Evolutionary conservation across 1,140 invertebrate genomes (phyloP).

Genomic region (Centruroides sculpturatus): DNA sequence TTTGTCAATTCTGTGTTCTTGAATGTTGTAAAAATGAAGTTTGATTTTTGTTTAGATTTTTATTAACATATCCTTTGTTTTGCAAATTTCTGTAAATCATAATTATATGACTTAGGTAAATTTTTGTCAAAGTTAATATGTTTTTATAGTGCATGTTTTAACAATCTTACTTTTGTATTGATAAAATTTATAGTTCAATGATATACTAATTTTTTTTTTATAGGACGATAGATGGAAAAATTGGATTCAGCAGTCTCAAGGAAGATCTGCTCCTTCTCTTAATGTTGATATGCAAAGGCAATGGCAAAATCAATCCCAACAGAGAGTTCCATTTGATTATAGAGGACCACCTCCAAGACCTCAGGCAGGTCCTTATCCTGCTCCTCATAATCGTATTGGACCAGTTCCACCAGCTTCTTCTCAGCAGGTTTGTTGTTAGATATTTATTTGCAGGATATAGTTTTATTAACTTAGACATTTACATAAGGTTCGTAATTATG

Average conservation of each 20-base stretch:
- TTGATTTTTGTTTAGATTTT: too few relatives aligned
- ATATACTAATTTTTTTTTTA: neutral
- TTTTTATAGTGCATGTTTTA: too few relatives aligned
- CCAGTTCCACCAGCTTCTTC: neutral
- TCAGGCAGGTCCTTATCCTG: conserved; percentile 12
- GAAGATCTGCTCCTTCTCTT: conserved; percentile 4
- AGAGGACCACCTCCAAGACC: conserved; percentile 14
- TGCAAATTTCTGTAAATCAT: too few relatives aligned
- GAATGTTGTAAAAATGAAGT: too few relatives aligned
- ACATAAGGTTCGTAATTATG: too few relatives aligned
- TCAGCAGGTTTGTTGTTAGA: conserved; percentile 4
- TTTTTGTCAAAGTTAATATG: too few relatives aligned
- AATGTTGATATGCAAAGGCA: conserved; percentile 10
- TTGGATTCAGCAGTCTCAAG: conserved; percentile 11
- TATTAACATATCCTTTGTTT: too few relatives aligned
- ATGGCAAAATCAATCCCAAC: conserved; percentile 14
- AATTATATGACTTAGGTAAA: too few relatives aligned
- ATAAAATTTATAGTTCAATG: too few relatives aligned
- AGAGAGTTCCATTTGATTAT: conserved; percentile 15
- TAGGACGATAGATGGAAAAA: conserved; percentile 14
- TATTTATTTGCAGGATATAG: neutral
- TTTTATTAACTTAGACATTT: too few relatives aligned
- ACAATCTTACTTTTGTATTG: too few relatives aligned
- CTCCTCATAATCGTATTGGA: conserved; percentile 11
- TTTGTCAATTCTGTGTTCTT: too few relatives aligned